Conservation (phyloP, 1,140 invertebrate species). For the Calosoma granatense region DNA sequence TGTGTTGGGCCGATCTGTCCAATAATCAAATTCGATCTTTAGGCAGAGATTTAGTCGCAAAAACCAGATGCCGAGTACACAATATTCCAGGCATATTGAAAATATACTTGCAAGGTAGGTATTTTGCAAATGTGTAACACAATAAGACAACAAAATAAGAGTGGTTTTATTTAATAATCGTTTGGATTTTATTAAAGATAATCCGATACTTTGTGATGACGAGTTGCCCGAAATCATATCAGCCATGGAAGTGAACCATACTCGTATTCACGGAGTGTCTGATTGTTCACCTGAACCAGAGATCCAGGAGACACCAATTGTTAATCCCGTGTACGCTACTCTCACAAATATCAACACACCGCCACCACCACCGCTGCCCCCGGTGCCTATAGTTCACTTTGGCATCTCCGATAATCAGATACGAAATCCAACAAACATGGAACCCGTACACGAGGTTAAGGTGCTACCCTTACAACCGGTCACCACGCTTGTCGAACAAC, state of each 20-base stretch:
- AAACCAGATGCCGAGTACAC: constrained; percentile 64
- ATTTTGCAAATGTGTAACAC: too few relatives aligned
- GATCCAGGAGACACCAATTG: constrained; percentile 17
- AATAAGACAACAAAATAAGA: constrained; percentile 21
- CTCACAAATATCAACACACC: background rate
- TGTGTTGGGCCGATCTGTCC: constrained; percentile 67
- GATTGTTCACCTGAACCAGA: constrained; percentile 41
- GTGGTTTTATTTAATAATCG: constrained; percentile 5
- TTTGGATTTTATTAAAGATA: constrained; percentile 42
- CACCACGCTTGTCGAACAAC: background rate
- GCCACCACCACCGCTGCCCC: background rate
- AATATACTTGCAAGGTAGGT: constrained; percentile 64
- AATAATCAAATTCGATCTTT: constrained; percentile 61
- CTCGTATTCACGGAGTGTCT: constrained; percentile 50
- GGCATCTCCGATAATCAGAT: background rate
- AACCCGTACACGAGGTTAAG: background rate
- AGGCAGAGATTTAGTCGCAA: constrained; percentile 60
- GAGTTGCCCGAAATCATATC: constrained; percentile 53
- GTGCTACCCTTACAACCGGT: background rate
- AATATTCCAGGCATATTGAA: constrained; percentile 63
- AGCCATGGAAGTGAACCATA: constrained; percentile 54
- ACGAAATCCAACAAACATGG: background rate
- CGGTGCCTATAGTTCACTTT: background rate
- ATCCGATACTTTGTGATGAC: constrained; percentile 62
- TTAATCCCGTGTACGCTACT: background rate